phyloP scores from a whole-genome alignment of 2,888 invertebrate species.

The Platycheirus albimanus region DNA sequence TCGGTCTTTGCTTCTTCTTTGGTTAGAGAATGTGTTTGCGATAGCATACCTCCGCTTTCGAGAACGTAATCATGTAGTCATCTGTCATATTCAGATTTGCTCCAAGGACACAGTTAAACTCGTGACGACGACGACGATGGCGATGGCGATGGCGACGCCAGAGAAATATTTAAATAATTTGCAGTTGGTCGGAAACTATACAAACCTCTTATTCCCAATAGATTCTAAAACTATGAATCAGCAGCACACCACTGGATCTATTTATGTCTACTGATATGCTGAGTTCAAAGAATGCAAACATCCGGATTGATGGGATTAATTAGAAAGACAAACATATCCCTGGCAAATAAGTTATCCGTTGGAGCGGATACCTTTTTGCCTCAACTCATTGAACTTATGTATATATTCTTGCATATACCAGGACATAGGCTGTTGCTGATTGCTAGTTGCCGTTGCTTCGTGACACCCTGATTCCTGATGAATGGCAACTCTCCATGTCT shows the following conservation, averaged over 20 bases:
- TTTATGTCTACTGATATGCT: neutral
- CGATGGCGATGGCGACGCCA: conserved; percentile 1
- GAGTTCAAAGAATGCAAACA: conserved; percentile 20
- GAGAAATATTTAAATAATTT: conserved; percentile 61
- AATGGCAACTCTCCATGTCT: conserved; percentile 3
- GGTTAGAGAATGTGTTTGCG: neutral
- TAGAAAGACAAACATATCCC: conserved; percentile 64
- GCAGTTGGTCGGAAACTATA: conserved; percentile 58
- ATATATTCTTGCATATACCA: too few relatives aligned
- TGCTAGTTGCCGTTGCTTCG: too few relatives aligned
- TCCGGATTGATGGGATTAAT: conserved; percentile 59
- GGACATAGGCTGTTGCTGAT: neutral
- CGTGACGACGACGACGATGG: neutral
- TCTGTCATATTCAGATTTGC: conserved; percentile 62
- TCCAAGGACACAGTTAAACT: conserved; percentile 36
- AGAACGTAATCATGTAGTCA: conserved; percentile 49
- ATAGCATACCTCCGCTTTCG: conserved; percentile 15
- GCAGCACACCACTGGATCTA: conserved; percentile 13
- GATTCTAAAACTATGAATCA: conserved; percentile 16
- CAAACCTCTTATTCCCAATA: conserved; percentile 34
- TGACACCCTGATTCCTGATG: conserved; percentile 41
- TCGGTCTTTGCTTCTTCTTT: conserved; percentile 5
- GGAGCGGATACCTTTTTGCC: conserved; percentile 9
- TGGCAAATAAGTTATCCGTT: conserved; percentile 47
- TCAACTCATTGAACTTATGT: too few relatives aligned